These are phyloP conservation scores for Agriopis marginaria DNA, from an alignment of 2,888 invertebrate genomes.

Conservation along the genomic window DNA sequence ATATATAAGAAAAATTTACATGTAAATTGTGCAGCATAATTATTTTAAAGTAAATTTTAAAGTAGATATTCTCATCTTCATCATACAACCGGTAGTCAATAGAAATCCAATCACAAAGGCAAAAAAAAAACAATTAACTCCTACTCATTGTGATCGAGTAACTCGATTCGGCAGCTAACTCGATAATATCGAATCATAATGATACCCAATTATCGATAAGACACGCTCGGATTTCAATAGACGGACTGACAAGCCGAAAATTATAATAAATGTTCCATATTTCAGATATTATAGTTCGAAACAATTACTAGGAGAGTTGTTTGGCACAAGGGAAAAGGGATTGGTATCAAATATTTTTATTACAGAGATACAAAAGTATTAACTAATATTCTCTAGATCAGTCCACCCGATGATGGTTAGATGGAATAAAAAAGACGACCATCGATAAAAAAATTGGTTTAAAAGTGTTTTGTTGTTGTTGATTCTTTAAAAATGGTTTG, in stretches of 20 bases:
- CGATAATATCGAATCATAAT: conserved; percentile 56
- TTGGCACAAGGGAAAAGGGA: conserved; percentile 43
- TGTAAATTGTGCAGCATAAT: no score
- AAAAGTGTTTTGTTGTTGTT: no score
- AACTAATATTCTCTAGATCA: no score
- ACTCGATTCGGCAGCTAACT: conserved; percentile 57
- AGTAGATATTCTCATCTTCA: no score
- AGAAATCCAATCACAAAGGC: conserved; percentile 26
- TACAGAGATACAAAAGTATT: no score
- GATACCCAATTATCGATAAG: conserved; percentile 82
- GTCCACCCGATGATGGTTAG: no score
- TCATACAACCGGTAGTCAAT: conserved; percentile 20
- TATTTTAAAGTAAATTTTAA: no score
- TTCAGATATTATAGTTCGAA: conserved; percentile 68
- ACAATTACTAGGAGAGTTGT: conserved; percentile 66
- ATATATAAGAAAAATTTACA: no score
- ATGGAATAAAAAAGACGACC: no score
- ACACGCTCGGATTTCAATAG: conserved; percentile 83
- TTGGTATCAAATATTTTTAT: conserved; percentile 10
- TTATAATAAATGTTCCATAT: conserved; percentile 80
- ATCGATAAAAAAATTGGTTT: no score
- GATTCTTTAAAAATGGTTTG: no score
- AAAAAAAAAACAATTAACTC: conserved; percentile 33
- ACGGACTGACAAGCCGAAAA: conserved; percentile 81
- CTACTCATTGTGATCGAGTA: conserved; percentile 15